phyloP scores from a whole-genome alignment of 2,113 vertebrate genomes.

The Arothron firmamentum region DNA sequence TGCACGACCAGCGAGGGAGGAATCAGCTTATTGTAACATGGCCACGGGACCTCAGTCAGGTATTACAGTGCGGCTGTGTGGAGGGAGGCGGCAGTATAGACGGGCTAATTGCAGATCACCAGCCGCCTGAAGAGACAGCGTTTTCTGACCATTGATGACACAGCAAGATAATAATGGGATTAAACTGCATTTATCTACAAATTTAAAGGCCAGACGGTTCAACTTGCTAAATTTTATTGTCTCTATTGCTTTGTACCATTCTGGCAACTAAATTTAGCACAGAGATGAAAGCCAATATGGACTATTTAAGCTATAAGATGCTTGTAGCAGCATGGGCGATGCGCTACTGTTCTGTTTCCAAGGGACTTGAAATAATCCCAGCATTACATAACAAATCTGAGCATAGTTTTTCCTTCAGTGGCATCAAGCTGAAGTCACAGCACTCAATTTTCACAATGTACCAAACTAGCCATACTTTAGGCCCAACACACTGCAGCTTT shows the following conservation, averaged over 20 bases:
- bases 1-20: constrained; percentile 52
- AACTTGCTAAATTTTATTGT: not conserved
- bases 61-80: constrained; percentile 40
- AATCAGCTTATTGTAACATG: constrained; percentile 71
- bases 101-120: constrained; percentile 57
- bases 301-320: constrained; percentile 29
- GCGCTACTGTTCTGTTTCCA: constrained; percentile 49
- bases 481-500: not conserved
- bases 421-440: constrained; percentile 21
- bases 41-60: constrained; percentile 44
- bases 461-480: not conserved
- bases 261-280: not conserved
- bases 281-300: constrained; percentile 14
- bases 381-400: constrained; percentile 60
- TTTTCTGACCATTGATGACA: constrained; percentile 26
- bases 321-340: constrained; percentile 33
- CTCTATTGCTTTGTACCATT: constrained; percentile 5
- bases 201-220: too few relatives aligned
- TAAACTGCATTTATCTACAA: constrained; percentile 36
- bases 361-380: constrained; percentile 58
- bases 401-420: constrained; percentile 34
- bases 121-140: constrained; percentile 26
- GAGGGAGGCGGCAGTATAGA: constrained; percentile 25
- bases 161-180: constrained; percentile 54
- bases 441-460: constrained; percentile 11